Percentiles rank a stretch among this genome's conserved stretches.
These are phyloP conservation scores for Halcyon leucocephala DNA, from an alignment of 2,797 vertebrate genomes.

Conservation along the genomic window DNA sequence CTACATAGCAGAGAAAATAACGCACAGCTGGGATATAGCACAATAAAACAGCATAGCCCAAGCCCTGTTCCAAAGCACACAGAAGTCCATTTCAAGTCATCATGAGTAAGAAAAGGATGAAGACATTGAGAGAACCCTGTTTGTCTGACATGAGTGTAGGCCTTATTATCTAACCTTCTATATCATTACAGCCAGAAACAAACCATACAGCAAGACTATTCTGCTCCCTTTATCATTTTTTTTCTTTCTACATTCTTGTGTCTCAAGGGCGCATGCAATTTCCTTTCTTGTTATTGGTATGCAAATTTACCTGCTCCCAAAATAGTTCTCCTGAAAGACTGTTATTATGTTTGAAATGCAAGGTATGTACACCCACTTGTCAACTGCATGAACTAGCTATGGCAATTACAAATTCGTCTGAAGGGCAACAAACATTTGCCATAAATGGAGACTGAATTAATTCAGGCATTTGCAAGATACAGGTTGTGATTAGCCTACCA, in stretches of 20 bases:
- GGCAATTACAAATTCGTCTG: constrained; percentile 49
- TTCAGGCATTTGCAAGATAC: background rate
- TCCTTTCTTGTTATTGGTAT: constrained; percentile 37
- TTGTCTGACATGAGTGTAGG: background rate
- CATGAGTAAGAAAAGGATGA: background rate
- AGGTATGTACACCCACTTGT: constrained; percentile 10
- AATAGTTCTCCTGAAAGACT: constrained; percentile 35
- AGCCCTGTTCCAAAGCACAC: background rate
- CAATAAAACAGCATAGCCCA: background rate
- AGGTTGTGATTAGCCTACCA: background rate
- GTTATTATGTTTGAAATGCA: constrained; percentile 38
- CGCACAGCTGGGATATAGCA: background rate
- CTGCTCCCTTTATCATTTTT: background rate
- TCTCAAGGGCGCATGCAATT: background rate
- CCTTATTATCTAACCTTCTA: background rate
- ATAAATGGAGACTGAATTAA: constrained; percentile 30
- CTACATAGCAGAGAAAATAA: background rate
- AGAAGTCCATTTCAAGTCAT: background rate
- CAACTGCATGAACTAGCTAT: constrained; percentile 1
- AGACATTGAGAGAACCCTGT: background rate
- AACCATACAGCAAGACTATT: background rate
- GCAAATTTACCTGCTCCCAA: constrained; percentile 45
- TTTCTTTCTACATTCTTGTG: background rate
- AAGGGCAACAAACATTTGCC: constrained; percentile 31
- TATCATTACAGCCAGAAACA: background rate